Evolutionary conservation across 1,140 invertebrate species (phyloP), one percentile per base, ranked within the genome.

Genomic region (Trichogramma pretiosum): DNA sequence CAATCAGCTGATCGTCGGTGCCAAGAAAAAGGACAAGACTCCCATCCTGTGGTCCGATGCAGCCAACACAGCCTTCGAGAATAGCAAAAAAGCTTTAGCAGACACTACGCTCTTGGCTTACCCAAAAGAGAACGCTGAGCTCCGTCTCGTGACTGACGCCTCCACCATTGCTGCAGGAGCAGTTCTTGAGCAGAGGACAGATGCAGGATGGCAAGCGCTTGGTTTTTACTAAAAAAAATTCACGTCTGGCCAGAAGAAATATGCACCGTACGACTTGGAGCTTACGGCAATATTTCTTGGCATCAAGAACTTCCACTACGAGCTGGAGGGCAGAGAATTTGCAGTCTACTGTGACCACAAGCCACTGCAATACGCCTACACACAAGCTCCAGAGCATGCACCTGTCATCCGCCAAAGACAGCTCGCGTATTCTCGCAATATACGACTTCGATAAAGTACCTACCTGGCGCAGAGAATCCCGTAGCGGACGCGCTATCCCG

Each of bases 401-500:
- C 5, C 33, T 5, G 13, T 5, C 5, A 11, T 11, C 14, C 33
- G 14, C 13, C 5, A 5, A 11, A 9, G 33, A 11, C 33, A 34
- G n/a, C n/a, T 34, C 5, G 5, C 5, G 17, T 34, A 34, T n/a
- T 34, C 5, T n/a, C 33, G 33, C 44, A 46, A 26, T 46, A 37
- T 17, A 38, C 33, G 1, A 37, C 44, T 5, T 14, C 5, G 2
- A 23, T 46, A 5, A 4, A 24, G 5, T 35, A 46, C 26, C 11
- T 37, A 13, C 5, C 35, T 3, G 44, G 34, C 5, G 4, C 18
- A 11, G 34, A 46, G 13, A 46, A 46, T 26, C 5, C 18, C 5
- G 32, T 46, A 4, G 37, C 46, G 5, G 37, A 48, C 22, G 30
- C 46, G 5, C 16, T 41, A 1, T 48, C 46, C 23, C 7, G 44